Evolutionary conservation across 2,888 invertebrate genomes (phyloP), one percentile per base, ranked within the genome.

Genomic region (Drosophila histrio): DNA sequence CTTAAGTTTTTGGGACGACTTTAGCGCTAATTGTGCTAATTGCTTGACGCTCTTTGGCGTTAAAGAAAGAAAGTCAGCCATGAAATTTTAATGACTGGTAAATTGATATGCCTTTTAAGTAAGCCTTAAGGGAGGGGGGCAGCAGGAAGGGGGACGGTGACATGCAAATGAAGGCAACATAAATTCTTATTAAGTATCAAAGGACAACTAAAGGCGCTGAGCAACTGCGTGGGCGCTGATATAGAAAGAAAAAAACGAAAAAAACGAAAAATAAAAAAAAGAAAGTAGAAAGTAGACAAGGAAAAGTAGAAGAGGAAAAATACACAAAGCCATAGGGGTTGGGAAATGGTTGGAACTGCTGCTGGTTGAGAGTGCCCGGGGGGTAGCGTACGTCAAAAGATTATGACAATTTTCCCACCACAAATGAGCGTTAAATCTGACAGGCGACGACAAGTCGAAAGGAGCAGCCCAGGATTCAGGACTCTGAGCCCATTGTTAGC

Each of bases 321-420:
- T 4, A 60, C 43, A 62, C 57, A 68, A 61, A 56, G 44, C 52
- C 47, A 54, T 47, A 53, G 60, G 65, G 52, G 76, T 61, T 53
- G 59, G 44, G 54, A 59, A 41, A 58, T 39, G 22, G 36, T 39
- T 41, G 39, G 26, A 50, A 38, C 17, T 22, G 24, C 32, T 28
- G 43, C 15, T 30, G 41, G 54, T 17, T 22, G 50, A 7, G 36
- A 28, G 47, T 21, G 38, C 39, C 21, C 54, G 30, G 60, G 59
- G 75, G 71, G 64, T 58, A 73, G 76, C 83, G 71, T 78, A 78
- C 86, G 90, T 89, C 89, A 90, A 90, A 89, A 88, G 90, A 89
- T 89, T 89, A 88, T 90, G 89, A 89, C 90, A 88, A 89, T 82
- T 89, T 89, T 89, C 87, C 84, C 90, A 89, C 89, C 83, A 84